Evolutionary conservation across 2,888 invertebrate genomes (phyloP).

Genomic region (Pseudococcus viburni): DNA sequence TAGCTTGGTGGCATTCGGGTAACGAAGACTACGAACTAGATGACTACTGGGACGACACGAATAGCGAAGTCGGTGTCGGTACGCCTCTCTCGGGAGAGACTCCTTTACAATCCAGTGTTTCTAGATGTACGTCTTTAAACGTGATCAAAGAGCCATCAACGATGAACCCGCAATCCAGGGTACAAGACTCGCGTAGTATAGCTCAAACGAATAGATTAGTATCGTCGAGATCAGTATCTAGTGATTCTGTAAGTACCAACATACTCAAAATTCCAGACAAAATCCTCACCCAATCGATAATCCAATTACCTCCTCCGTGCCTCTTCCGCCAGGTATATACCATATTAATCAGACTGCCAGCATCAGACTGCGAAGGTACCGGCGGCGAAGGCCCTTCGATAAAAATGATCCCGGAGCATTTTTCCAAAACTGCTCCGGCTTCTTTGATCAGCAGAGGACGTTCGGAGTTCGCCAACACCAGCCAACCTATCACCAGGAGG

Average conservation of each 20-base stretch:
- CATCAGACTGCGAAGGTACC: constrained; percentile 73
- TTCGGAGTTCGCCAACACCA: constrained; percentile 68
- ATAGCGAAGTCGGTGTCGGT: constrained; percentile 76
- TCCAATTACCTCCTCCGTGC: background rate
- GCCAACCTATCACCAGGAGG: constrained; percentile 71
- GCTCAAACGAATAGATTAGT: constrained; percentile 68
- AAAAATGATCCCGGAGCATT: constrained; percentile 87
- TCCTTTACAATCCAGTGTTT: constrained; percentile 87
- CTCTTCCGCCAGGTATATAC: constrained; percentile 81
- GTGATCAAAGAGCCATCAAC: constrained; percentile 77
- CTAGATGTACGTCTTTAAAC: constrained; percentile 87
- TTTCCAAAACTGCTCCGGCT: constrained; percentile 69
- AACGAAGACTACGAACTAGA: constrained; percentile 86
- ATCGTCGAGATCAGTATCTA: constrained; percentile 71
- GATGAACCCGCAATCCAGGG: constrained; percentile 67
- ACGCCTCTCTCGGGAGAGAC: constrained; percentile 85
- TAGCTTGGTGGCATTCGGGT: constrained; percentile 93
- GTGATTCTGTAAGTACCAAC: constrained; percentile 71
- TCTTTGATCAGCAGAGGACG: constrained; percentile 71
- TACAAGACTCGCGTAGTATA: constrained; percentile 61
- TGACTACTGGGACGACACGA: constrained; percentile 78
- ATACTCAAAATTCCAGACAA: too few relatives aligned
- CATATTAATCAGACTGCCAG: constrained; percentile 89
- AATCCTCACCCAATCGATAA: too few relatives aligned
- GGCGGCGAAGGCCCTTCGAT: constrained; percentile 82